phyloP scores from a whole-genome alignment of 2,113 vertebrate species.

The Mixornis gularis region DNA sequence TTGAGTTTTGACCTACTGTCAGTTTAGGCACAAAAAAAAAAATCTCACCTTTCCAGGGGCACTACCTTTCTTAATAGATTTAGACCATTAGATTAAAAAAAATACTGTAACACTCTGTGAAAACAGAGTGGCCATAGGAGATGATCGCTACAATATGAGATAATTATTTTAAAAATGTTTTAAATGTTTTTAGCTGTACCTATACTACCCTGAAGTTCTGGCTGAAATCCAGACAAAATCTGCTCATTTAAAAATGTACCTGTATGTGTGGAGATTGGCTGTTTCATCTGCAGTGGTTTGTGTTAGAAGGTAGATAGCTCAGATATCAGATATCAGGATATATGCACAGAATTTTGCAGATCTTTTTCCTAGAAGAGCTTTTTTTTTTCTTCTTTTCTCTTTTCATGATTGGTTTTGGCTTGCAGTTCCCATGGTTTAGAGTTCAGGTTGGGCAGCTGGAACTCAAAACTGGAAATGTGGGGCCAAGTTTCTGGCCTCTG shows the following conservation, averaged over 20 bases:
- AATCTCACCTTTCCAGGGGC: neutral
- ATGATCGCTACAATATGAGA: neutral
- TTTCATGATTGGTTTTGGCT: neutral
- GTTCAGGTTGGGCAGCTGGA: neutral
- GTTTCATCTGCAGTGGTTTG: neutral
- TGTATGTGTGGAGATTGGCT: neutral
- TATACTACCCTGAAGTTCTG: neutral
- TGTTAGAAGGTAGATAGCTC: neutral
- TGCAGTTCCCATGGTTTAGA: neutral
- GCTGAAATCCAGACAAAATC: neutral
- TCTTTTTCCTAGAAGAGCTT: neutral
- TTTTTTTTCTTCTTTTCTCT: neutral
- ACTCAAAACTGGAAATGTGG: neutral
- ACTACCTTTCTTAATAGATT: neutral
- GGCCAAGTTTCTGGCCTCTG: neutral
- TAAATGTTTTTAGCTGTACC: neutral
- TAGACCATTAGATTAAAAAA: neutral
- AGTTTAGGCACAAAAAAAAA: neutral
- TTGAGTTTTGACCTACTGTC: neutral
- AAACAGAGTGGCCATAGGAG: neutral
- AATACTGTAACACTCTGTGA: neutral
- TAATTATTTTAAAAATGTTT: neutral
- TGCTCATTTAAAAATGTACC: neutral
- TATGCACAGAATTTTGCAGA: neutral
- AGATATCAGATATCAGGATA: neutral